Conservation (phyloP, 1,140 invertebrate species). For the Myzus persicae region DNA sequence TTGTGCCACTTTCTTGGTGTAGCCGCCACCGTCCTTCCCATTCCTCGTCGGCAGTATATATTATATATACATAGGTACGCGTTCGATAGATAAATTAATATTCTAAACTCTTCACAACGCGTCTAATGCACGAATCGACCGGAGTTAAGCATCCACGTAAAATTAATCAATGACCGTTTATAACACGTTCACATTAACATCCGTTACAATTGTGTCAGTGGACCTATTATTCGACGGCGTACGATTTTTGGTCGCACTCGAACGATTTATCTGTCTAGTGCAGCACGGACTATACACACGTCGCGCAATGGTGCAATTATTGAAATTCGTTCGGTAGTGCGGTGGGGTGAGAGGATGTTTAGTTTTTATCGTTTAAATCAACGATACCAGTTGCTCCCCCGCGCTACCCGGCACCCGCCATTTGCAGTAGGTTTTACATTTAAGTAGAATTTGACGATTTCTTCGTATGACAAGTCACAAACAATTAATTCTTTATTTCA, state of each 20-base stretch:
- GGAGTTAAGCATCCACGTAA: background rate
- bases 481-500: too few species aligned
- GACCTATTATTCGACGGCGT: background rate
- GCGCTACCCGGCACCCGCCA: too few species aligned
- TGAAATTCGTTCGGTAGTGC: background rate
- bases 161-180: constrained; percentile 26
- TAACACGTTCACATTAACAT: constrained; percentile 14
- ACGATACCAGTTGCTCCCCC: background rate
- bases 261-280: background rate
- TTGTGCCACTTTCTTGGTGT: constrained; percentile 35
- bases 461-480: background rate
- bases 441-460: background rate
- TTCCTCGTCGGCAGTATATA: too few species aligned
- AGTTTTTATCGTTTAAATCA: background rate
- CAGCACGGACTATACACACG: background rate
- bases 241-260: constrained; percentile 4
- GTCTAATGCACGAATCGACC: background rate
- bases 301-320: background rate
- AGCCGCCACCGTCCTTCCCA: background rate
- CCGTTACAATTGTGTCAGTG: constrained; percentile 42
- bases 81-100: background rate
- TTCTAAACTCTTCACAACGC: background rate
- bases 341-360: background rate
- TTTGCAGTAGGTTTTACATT: background rate
- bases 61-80: background rate